These are phyloP conservation scores for Drosophila borealis DNA, from an alignment of 2,888 invertebrate genomes.

Conservation along the genomic window DNA sequence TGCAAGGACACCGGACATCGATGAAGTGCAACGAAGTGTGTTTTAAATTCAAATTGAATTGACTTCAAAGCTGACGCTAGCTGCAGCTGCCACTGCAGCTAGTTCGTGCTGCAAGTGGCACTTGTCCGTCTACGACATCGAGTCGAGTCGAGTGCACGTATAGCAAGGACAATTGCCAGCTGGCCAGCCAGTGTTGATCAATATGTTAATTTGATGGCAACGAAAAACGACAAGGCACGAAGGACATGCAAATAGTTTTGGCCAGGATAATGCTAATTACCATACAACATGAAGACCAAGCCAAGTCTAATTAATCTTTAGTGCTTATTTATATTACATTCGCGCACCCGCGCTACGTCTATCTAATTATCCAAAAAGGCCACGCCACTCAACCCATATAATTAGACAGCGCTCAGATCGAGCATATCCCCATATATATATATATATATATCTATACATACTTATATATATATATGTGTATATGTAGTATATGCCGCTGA, in stretches of 20 bases:
- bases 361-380: slow-evolving; percentile 72
- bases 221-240: slow-evolving; percentile 14
- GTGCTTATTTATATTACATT: slow-evolving; percentile 73
- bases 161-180: slow-evolving; percentile 11
- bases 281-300: slow-evolving; percentile 47
- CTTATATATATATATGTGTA: slow-evolving; percentile 7
- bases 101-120: slow-evolving; percentile 31
- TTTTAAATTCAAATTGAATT: slow-evolving; percentile 61
- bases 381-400: slow-evolving; percentile 34
- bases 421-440: slow-evolving; percentile 32
- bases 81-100: slow-evolving; percentile 20
- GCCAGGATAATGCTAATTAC: slow-evolving; percentile 51
- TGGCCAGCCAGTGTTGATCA: slow-evolving; percentile 28
- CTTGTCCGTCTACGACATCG: slow-evolving; percentile 9
- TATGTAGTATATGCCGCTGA: slow-evolving; percentile 47
- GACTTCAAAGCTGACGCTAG: slow-evolving; percentile 25
- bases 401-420: slow-evolving; percentile 8
- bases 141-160: neutral
- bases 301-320: slow-evolving; percentile 70
- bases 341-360: slow-evolving; percentile 33
- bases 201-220: slow-evolving; percentile 56
- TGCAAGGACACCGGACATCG: slow-evolving; percentile 6
- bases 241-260: slow-evolving; percentile 28
- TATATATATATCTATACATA: slow-evolving; percentile 5
- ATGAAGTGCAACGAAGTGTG: slow-evolving; percentile 51